Evolutionary conservation across 2,888 invertebrate genomes (phyloP), one percentile per base, ranked within the genome.

Genomic region (Napeogenes inachia): DNA sequence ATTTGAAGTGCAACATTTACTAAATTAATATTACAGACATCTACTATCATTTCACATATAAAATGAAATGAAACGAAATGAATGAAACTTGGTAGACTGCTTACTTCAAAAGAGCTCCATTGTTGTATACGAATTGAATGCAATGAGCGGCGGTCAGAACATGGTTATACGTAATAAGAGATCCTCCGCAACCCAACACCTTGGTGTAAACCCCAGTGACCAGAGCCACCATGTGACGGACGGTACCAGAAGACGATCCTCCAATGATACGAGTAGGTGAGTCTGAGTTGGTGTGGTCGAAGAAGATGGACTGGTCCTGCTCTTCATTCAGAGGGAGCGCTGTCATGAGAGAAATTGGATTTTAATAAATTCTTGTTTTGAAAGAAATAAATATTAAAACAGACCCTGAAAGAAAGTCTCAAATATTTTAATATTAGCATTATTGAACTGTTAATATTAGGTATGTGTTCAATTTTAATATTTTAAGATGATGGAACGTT

Each of bases 121-220:
- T 30, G n/a, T 12, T 30, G 30, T 8, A 50, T 30, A 50, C 50
- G 12, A 57, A 57, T 2, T 71, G 66, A 33, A 78, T 69, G 57
- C 79, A 79, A 63, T 80, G 79, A 0, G 80, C 75, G 3, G 80
- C 76, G 2, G 75, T 74, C 50, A 79, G 61, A 13, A 78, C 33
- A 56, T 67, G 61, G 2, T 50, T 12, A 4, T 47, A 2, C 47
- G 71, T 61, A 60, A 78, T 67, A 30, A 73, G 59, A 56, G 77
- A 75, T 4, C 69, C 72, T 4, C 75, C 72, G 60, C 76, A 71
- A 6, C 69, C 50, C 4, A 74, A 32, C 33, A 62, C 61, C 21
- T 58, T 55, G 38, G 73, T 4, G 0, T 32, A 4, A 5, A 71
- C 61, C 3, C 78, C 73, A 8, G 70, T 62, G 6, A 77, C 69